Conservation (phyloP, 2,797 vertebrate species). For the Centropyge bicolor region DNA sequence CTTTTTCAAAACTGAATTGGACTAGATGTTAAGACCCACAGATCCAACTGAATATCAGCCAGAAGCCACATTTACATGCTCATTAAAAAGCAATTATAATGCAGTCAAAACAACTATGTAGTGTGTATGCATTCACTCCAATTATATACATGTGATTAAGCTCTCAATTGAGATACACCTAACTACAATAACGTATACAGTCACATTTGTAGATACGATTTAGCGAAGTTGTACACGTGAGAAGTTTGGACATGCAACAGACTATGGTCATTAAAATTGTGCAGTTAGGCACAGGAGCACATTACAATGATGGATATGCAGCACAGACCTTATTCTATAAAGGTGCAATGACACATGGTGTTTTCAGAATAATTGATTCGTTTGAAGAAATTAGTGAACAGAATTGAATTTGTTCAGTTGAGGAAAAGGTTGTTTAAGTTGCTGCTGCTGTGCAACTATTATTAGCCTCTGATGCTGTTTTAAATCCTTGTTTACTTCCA, state of each 20-base stretch:
- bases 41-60: neutral
- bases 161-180: neutral
- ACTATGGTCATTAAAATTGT: neutral
- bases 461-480: slow-evolving; percentile 9
- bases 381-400: slow-evolving; percentile 1
- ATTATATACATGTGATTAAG: neutral
- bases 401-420: neutral
- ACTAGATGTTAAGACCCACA: neutral
- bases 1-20: neutral
- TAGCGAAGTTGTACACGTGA: neutral
- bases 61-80: neutral
- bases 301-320: slow-evolving; percentile 1
- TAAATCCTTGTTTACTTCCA: slow-evolving; percentile 50
- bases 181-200: neutral
- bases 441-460: neutral
- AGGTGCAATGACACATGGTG: neutral
- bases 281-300: no score
- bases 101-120: neutral
- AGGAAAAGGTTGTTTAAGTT: neutral
- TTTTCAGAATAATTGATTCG: slow-evolving; percentile 5
- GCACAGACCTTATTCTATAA: neutral
- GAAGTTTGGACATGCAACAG: neutral
- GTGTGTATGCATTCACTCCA: neutral
- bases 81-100: neutral
- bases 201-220: neutral